Conservation (phyloP, 2,797 vertebrate species). For the Tinamus major region DNA sequence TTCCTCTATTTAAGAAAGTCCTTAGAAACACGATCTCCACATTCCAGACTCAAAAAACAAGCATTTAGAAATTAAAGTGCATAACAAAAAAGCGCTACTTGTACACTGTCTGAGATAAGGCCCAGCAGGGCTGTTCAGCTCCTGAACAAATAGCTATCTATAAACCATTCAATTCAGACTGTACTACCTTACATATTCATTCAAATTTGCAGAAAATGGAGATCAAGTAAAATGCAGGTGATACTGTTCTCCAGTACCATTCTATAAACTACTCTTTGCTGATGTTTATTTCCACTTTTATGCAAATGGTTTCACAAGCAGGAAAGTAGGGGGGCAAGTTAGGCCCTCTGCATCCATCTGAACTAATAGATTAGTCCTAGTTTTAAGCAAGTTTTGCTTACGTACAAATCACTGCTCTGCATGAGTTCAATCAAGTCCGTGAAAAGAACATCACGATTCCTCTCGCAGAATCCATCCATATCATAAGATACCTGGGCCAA, state of each 20-base stretch:
- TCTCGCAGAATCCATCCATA: conserved; percentile 96
- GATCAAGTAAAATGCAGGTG: neutral
- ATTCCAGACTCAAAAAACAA: neutral
- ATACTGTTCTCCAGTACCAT: neutral
- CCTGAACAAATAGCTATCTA: neutral
- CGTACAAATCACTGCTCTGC: conserved; percentile 99
- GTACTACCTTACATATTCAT: neutral
- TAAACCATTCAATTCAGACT: neutral
- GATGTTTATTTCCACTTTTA: neutral
- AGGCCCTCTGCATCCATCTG: neutral
- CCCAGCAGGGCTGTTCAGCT: neutral
- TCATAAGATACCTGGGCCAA: conserved; percentile 94
- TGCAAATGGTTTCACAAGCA: neutral
- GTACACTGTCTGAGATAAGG: neutral
- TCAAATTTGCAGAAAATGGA: neutral
- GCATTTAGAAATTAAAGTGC: neutral
- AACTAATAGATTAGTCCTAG: neutral
- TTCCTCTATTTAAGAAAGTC: neutral
- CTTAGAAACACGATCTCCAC: neutral
- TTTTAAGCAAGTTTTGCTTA: conserved; percentile 49
- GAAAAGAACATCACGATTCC: conserved; percentile 97
- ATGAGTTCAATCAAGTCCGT: conserved; percentile 97
- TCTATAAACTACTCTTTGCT: neutral
- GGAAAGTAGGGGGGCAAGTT: neutral
- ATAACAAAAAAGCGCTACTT: neutral